Conservation (phyloP, 1,140 invertebrate genomes). For the Drosophila tropicalis region DNA sequence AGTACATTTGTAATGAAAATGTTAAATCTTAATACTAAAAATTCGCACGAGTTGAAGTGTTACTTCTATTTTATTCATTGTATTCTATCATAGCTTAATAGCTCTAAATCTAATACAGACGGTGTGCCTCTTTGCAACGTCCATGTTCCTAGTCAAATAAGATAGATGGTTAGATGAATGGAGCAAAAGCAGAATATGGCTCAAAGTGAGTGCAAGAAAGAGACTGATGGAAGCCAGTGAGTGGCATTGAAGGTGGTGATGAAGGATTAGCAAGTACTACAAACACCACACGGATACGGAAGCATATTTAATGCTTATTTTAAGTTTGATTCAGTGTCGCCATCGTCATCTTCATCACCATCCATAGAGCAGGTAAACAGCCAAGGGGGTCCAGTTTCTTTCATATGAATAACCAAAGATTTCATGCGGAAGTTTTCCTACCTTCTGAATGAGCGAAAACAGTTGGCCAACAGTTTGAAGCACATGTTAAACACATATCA, state of each 20-base stretch:
- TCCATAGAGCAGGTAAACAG: conserved; percentile 27
- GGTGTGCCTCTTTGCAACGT: neutral
- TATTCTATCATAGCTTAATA: too few species aligned
- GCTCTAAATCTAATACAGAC: too few species aligned
- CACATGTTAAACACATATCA: conserved; percentile 20
- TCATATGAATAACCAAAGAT: conserved; percentile 27
- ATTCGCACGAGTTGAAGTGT: too few species aligned
- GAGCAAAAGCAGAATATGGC: conserved; percentile 3
- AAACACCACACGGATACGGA: conserved; percentile 43
- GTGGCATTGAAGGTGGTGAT: neutral
- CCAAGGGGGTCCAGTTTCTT: conserved; percentile 29
- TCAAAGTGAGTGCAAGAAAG: conserved; percentile 7
- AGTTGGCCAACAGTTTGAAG: conserved; percentile 30
- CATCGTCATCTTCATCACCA: neutral
- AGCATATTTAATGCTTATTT: conserved; percentile 45
- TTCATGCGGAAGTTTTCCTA: conserved; percentile 54
- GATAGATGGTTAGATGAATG: conserved; percentile 34
- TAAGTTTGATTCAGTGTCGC: conserved; percentile 63
- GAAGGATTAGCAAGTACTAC: conserved; percentile 11
- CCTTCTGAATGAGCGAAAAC: conserved; percentile 22
- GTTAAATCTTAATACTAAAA: too few species aligned
- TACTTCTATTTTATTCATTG: too few species aligned
- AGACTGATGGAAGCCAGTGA: neutral
- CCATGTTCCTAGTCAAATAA: neutral
- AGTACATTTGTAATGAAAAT: too few species aligned